Base-by-base conservation (phyloP, 2,797 vertebrate species). In the Darevskia nairensis region DNA sequence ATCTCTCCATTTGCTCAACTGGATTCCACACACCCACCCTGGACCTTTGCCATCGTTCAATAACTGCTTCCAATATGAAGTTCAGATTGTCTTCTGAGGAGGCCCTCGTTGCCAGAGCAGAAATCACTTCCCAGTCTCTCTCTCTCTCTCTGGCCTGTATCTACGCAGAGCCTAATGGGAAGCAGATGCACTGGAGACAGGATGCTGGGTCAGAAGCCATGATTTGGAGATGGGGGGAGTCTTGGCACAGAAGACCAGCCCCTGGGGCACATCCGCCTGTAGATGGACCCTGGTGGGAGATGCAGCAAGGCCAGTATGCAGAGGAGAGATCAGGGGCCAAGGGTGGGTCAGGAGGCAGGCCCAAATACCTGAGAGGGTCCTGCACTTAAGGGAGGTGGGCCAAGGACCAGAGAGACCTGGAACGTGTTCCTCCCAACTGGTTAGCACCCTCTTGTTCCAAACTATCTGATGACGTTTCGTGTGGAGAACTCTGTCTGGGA, bases 181-280 rank as follows among this genome's bases (percentile, higher is more conserved):
- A 90, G 39, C 89, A 88, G 86, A 85, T 85, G 86, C 46, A 7
- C 9, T 10, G 11, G 82, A 88, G 78, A 72, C 50, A 64, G 74
- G 35, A 29, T 3, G 3, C 71, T 44, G 72, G 85, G 89, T 72
- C 55, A 44, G 68, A 17, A 66, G 27, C 75, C 11, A 41, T 23
- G 6, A 19, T 78, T 72, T 44, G 29, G 59, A 64, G 85, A 83
- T 25, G 6, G 76, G 72, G 72, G 82, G 64, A 84, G 46, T 27
- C 46, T 46, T 86, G 71, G 85, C 81, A 87, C 41, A 1, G 55
- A 46, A 66, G 41, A 39, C 89, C 64, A 27, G 39, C 35, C 80
- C 66, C 85, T 72, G 79, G 50, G 83, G 83, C 80, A 83, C 80
- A 72, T 89, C 85, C 35, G 86, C 66, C 80, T 83, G 35, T 64